Conservation (phyloP, 1,140 invertebrate species). For the Pogonus chalceus region DNA sequence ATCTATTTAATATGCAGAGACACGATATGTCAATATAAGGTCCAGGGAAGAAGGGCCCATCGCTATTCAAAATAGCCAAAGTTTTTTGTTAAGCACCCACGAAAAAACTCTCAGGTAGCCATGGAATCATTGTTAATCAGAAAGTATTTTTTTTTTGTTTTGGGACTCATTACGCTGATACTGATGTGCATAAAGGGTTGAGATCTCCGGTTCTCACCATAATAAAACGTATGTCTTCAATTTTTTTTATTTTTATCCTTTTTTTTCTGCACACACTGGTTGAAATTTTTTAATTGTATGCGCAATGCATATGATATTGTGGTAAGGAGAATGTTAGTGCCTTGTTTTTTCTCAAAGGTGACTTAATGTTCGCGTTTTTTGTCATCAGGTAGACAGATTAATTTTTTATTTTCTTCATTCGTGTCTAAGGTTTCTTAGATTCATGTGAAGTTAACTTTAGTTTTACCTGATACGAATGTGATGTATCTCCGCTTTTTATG, state of each 20-base stretch:
- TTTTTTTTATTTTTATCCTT: not conserved
- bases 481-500: too few relatives aligned
- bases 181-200: not conserved
- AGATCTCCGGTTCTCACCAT: constrained; percentile 8
- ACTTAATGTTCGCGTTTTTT: too few relatives aligned
- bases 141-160: constrained; percentile 8
- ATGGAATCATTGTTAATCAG: not conserved
- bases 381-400: too few relatives aligned
- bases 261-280: not conserved
- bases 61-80: constrained; percentile 2
- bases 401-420: too few relatives aligned
- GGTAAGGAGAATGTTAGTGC: too few relatives aligned
- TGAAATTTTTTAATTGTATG: constrained; percentile 11
- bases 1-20: constrained; percentile 18
- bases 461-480: too few relatives aligned
- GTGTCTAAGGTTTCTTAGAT: too few relatives aligned
- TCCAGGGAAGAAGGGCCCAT: not conserved
- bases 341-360: too few relatives aligned
- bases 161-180: constrained; percentile 6
- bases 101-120: constrained; percentile 13
- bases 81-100: constrained; percentile 13
- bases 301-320: too few relatives aligned
- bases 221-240: constrained; percentile 9
- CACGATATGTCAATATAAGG: constrained; percentile 19
- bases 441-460: too few relatives aligned